Percentiles rank a stretch among this genome's conserved stretches.
Conservation (phyloP, 2,797 vertebrate genomes). For the Bryconaethiops microstoma region DNA sequence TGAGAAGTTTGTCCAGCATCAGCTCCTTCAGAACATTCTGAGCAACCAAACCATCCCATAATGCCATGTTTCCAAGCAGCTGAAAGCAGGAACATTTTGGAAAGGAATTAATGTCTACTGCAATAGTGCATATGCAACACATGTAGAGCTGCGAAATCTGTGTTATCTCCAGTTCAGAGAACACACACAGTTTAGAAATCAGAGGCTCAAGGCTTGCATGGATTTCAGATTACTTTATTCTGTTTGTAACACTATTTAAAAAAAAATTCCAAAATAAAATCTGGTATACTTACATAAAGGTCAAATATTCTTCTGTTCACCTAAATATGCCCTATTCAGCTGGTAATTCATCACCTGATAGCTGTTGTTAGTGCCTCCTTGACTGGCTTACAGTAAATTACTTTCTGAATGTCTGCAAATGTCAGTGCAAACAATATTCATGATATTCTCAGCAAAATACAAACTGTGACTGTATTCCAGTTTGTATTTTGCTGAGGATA, state of each 20-base stretch:
- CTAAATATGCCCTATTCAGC: neutral
- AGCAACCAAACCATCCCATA: constrained; percentile 85
- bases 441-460: no score
- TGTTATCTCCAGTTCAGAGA: no score
- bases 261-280: no score
- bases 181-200: no score
- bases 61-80: constrained; percentile 85
- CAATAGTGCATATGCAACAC: neutral
- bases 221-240: no score
- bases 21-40: constrained; percentile 82
- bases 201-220: no score
- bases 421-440: no score
- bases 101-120: constrained; percentile 34
- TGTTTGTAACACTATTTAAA: no score
- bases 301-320: neutral
- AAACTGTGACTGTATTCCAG: no score
- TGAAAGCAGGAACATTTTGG: constrained; percentile 61
- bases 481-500: no score
- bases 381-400: neutral
- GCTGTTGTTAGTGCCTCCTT: neutral
- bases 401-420: neutral
- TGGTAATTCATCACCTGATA: neutral
- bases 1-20: constrained; percentile 86
- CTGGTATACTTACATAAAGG: neutral
- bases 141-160: neutral